These are phyloP conservation scores for Anneissia japonica DNA, from an alignment of 35 echinoderm and acorn worm genomes.

Conservation along the genomic window DNA sequence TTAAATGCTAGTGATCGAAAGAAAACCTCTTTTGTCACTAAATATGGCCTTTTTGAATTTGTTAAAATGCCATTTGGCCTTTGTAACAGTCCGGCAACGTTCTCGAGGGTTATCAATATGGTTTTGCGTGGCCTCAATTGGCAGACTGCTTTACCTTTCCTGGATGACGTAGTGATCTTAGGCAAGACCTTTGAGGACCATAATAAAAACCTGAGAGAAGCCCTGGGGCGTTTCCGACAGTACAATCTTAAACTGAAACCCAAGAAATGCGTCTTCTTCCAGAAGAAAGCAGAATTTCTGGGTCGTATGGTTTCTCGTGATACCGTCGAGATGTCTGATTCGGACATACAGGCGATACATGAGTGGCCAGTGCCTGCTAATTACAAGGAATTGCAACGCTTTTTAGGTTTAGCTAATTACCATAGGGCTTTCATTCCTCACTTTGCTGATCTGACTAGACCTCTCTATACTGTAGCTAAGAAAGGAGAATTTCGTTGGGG, in stretches of 20 bases:
- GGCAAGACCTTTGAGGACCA: slow-evolving; percentile 27
- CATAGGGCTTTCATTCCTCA: slow-evolving; percentile 30
- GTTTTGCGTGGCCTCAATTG: not conserved
- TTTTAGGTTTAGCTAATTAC: slow-evolving; percentile 39
- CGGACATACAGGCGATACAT: slow-evolving; percentile 6
- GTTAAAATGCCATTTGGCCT: not conserved
- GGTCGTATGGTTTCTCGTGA: slow-evolving; percentile 10
- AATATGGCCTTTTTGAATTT: not conserved
- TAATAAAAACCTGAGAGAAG: not conserved
- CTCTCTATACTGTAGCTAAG: slow-evolving; percentile 15
- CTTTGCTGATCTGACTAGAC: slow-evolving; percentile 9
- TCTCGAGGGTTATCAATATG: not conserved
- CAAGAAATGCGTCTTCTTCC: slow-evolving; percentile 26
- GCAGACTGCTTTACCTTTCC: slow-evolving; percentile 14
- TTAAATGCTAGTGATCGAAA: not conserved
- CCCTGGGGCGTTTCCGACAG: slow-evolving; percentile 4
- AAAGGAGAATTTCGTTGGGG: slow-evolving; percentile 15
- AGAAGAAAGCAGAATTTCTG: slow-evolving; percentile 11
- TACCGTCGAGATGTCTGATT: not conserved
- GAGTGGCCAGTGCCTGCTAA: slow-evolving; percentile 10
- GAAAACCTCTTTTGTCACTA: not conserved
- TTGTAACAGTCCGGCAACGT: not conserved
- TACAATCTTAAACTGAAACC: slow-evolving; percentile 33
- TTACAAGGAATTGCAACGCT: slow-evolving; percentile 7
- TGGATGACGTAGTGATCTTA: slow-evolving; percentile 25